phyloP scores from a whole-genome alignment of 2,888 invertebrate species.

The Cremastinae sp. region DNA sequence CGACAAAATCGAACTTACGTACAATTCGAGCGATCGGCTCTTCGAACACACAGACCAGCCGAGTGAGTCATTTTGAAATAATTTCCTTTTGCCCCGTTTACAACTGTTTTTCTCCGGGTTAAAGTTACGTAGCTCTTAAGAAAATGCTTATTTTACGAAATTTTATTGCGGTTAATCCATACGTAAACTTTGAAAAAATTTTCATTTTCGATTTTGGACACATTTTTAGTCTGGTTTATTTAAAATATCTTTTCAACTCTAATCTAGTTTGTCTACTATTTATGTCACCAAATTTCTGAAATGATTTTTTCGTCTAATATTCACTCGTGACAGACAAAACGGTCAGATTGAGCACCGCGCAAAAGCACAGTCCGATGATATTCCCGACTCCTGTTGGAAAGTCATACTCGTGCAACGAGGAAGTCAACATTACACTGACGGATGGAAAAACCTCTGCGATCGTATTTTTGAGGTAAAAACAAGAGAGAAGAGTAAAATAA shows the following conservation, averaged over 20 bases:
- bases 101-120: too few relatives aligned
- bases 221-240: too few relatives aligned
- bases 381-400: conserved; percentile 94
- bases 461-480: conserved; percentile 73
- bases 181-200: neutral
- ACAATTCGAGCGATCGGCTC: conserved; percentile 83
- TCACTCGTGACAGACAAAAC: conserved; percentile 75
- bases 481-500: neutral
- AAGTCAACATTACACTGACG: conserved; percentile 84
- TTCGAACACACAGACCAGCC: conserved; percentile 81
- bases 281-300: neutral
- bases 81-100: too few relatives aligned
- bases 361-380: conserved; percentile 83
- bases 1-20: conserved; percentile 88
- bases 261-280: neutral
- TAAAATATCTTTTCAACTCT: neutral
- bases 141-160: too few relatives aligned
- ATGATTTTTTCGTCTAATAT: neutral
- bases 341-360: conserved; percentile 83
- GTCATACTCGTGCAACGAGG: conserved; percentile 89
- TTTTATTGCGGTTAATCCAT: neutral
- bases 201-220: conserved; percentile 39
- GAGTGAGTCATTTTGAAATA: conserved; percentile 76
- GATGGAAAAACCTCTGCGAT: conserved; percentile 77
- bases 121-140: too few relatives aligned